Conservation (phyloP, 1,140 invertebrate genomes). For the Choristoneura fumiferana region DNA sequence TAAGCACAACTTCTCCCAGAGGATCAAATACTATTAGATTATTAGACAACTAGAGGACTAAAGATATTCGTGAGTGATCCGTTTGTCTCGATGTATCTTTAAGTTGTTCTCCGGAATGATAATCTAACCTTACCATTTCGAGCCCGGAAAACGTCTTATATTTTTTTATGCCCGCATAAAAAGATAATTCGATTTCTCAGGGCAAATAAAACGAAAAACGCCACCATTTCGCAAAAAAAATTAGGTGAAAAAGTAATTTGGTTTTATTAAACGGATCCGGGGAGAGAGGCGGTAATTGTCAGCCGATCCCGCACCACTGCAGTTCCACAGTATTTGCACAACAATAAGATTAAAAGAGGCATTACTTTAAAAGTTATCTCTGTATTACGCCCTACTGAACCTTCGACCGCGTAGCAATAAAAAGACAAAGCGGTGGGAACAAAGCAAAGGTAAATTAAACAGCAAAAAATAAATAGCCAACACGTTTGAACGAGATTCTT, state of each 20-base stretch:
- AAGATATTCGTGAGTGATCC: too few relatives aligned
- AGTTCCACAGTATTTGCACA: slow-evolving; percentile 38
- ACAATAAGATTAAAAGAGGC: slow-evolving; percentile 47
- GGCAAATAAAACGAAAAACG: not conserved
- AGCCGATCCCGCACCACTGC: slow-evolving; percentile 23
- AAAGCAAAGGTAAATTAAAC: slow-evolving; percentile 53
- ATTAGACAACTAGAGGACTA: too few relatives aligned
- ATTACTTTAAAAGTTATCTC: slow-evolving; percentile 50
- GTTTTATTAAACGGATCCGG: slow-evolving; percentile 23
- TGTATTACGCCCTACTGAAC: slow-evolving; percentile 36
- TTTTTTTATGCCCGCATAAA: not conserved
- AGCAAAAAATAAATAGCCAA: slow-evolving; percentile 45
- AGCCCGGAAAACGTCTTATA: too few relatives aligned
- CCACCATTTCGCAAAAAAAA: not conserved
- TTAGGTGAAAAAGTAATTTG: slow-evolving; percentile 24
- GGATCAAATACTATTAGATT: too few relatives aligned
- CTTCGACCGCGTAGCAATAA: slow-evolving; percentile 38
- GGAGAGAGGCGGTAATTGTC: slow-evolving; percentile 37
- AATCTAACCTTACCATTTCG: too few relatives aligned
- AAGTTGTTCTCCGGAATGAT: too few relatives aligned
- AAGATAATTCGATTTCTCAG: not conserved
- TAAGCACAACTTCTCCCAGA: too few relatives aligned
- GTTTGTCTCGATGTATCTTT: too few relatives aligned
- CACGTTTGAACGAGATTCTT: slow-evolving; percentile 47
- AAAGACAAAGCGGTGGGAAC: slow-evolving; percentile 44